Base-by-base conservation (phyloP, 2,888 invertebrate species). In the Fragum fragum region DNA sequence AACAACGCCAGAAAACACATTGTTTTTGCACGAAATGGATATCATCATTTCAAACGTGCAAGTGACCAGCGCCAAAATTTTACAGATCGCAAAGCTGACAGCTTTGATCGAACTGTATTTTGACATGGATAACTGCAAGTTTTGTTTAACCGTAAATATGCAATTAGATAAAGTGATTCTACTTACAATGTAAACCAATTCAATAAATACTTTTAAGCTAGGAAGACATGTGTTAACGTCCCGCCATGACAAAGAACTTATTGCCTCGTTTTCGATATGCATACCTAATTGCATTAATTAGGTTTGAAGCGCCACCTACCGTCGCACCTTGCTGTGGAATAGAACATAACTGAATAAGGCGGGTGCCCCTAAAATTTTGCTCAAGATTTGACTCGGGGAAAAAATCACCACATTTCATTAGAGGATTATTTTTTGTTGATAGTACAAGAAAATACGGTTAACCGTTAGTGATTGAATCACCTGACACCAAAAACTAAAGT, bases 161-260 rank as follows among this genome's bases (percentile, higher is more conserved):
- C 66, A 66, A 66, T 66, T 16, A 66, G 36, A 76, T 28, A 73
- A 73, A 57, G 28, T 61, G 55, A 73, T 71, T 70, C 73, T 85
- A 89, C 91, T 91, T 88, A 91, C 91, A 79, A 82, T 61, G 71
- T 79, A 81, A 85, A 80, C 76, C 70, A 82, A 74, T 81, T 79
- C 83, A 79, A 71, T 78, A 76, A 81, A 86, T 66, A 81, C 81
- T 77, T 77, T 87, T 85, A 87, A 79, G 55, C 76, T 81, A 81
- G 84, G 89, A 88, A 90, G 89, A 90, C 91, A 91, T 91, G 91
- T 91, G 91, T 89, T 88, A 88, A 86, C 86, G 89, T 89, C 90
- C 90, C 91, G 90, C 91, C 91, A 91, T 90, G 90, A 89, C 89
- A 90, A 89, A 89, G 89, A 89, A 87, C 87, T 87, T 80, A 79